These are phyloP conservation scores for Orientallactaga bullata DNA, from an alignment of 2,113 vertebrate species.

Conservation along the genomic window DNA sequence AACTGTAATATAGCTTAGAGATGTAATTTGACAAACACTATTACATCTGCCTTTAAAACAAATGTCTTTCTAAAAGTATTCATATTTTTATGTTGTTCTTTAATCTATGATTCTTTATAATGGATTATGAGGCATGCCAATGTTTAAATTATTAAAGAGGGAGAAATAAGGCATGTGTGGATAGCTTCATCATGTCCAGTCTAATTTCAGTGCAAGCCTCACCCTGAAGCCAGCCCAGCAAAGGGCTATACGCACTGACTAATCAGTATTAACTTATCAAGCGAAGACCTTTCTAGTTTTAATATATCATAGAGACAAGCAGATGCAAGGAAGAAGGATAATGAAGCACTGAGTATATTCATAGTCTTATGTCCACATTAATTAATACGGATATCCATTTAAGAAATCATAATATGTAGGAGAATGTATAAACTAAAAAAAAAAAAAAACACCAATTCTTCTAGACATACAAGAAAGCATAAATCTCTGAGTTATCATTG, in stretches of 20 bases:
- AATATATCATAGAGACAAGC: background rate
- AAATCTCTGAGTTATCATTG: background rate
- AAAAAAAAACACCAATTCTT: constrained; percentile 22
- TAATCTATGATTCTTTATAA: background rate
- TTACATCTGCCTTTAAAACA: too few species aligned
- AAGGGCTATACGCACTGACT: too few species aligned
- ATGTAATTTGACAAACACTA: background rate
- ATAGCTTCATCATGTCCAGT: background rate
- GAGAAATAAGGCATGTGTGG: background rate
- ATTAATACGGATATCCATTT: background rate
- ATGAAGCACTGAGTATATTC: background rate
- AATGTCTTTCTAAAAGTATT: background rate
- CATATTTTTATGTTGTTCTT: background rate
- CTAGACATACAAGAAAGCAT: background rate
- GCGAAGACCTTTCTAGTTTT: background rate
- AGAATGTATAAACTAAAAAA: constrained; percentile 11
- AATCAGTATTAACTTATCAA: background rate
- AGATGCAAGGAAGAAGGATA: background rate
- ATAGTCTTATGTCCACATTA: background rate
- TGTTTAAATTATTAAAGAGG: background rate
- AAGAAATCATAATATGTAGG: constrained; percentile 20
- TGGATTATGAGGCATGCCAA: background rate
- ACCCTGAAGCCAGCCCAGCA: background rate
- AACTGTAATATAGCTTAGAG: background rate
- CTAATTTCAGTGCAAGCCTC: background rate